These are phyloP conservation scores for Eilema sororculum DNA, from an alignment of 2,888 invertebrate species.

Conservation along the genomic window DNA sequence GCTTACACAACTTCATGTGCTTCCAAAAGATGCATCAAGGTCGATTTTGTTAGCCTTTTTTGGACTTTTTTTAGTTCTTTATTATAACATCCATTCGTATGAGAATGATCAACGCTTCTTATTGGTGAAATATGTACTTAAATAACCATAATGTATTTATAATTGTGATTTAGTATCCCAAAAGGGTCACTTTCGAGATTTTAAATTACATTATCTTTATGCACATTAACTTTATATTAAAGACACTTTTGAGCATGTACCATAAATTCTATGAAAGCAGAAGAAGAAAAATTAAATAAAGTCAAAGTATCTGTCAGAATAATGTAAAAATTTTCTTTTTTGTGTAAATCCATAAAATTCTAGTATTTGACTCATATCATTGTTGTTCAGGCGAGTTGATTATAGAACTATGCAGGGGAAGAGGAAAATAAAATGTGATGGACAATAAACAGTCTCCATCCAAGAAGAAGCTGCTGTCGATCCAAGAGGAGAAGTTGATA, in stretches of 20 bases:
- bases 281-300: conserved; percentile 56
- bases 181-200: background rate
- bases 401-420: conserved; percentile 77
- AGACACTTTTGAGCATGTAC: conserved; percentile 14
- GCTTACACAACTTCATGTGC: background rate
- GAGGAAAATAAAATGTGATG: conserved; percentile 83
- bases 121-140: no score
- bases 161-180: no score
- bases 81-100: no score
- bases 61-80: background rate
- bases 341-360: conserved; percentile 58
- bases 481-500: conserved; percentile 75
- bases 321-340: conserved; percentile 64
- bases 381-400: conserved; percentile 53
- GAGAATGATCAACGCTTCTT: no score
- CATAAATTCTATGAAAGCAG: conserved; percentile 31
- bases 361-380: conserved; percentile 51
- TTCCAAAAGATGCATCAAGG: background rate
- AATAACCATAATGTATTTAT: no score
- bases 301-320: conserved; percentile 62
- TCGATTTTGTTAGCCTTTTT: background rate
- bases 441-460: conserved; percentile 81
- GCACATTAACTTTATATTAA: background rate
- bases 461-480: conserved; percentile 75
- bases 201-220: background rate